These are phyloP conservation scores for Mythimna ferrago DNA, from an alignment of 2,888 invertebrate genomes.

Conservation along the genomic window DNA sequence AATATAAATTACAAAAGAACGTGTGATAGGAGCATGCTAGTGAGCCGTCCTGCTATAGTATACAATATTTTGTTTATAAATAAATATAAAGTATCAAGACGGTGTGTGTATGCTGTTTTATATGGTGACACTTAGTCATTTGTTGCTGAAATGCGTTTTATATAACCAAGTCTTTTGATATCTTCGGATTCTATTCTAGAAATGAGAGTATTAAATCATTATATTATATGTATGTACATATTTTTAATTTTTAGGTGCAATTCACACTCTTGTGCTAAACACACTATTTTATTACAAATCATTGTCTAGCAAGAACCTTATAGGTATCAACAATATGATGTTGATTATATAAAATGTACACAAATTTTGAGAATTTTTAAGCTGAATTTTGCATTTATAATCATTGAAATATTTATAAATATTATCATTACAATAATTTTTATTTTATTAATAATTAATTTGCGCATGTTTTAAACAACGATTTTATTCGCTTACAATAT, in stretches of 20 bases:
- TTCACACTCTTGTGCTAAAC: slow-evolving; percentile 31
- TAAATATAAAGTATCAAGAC: slow-evolving; percentile 63
- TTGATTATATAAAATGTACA: slow-evolving; percentile 63
- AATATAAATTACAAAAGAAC: slow-evolving; percentile 72
- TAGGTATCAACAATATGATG: slow-evolving; percentile 8
- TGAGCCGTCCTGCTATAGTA: slow-evolving; percentile 79
- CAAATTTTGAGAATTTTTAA: slow-evolving; percentile 61
- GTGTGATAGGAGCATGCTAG: slow-evolving; percentile 81
- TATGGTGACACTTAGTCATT: slow-evolving; percentile 59
- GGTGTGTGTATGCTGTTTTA: slow-evolving; percentile 65
- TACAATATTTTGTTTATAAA: slow-evolving; percentile 66
- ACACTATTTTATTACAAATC: not conserved
- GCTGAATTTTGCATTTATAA: slow-evolving; percentile 83
- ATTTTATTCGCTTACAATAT: slow-evolving; percentile 82
- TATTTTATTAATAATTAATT: slow-evolving; percentile 70
- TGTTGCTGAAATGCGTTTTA: slow-evolving; percentile 59
- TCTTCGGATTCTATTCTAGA: slow-evolving; percentile 2
- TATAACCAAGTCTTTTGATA: slow-evolving; percentile 50
- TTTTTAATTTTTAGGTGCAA: slow-evolving; percentile 34
- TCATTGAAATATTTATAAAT: slow-evolving; percentile 74
- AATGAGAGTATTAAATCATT: slow-evolving; percentile 23
- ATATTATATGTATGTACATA: slow-evolving; percentile 28
- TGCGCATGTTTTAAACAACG: slow-evolving; percentile 81
- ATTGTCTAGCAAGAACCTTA: slow-evolving; percentile 9
- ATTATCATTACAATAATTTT: slow-evolving; percentile 63